Evolutionary conservation across 2,888 invertebrate genomes (phyloP), one percentile per base, ranked within the genome.

Genomic region (Dioctria rufipes): DNA sequence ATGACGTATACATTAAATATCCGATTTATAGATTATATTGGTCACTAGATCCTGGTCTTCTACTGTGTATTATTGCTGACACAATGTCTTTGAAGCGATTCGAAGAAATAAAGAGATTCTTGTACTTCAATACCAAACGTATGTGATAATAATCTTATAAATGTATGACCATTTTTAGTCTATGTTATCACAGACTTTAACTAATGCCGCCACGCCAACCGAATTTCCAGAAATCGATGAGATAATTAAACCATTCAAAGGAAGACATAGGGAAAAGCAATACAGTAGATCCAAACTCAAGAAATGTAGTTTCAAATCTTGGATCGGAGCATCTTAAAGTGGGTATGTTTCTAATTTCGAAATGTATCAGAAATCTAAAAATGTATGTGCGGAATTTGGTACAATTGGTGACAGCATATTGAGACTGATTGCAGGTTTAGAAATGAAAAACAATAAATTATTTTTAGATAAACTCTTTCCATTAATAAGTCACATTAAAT

Each of bases 401-500:
- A 46, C 69, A 69, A 69, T 69, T 69, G 69, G 69, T 69, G 69
- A 69, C 49, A 69, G 46, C 49, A 46, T 69, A 49, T 69, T 69
- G 51, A 69, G 69, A 69, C 69, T 69, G 51, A 69, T 43, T 69
- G 69, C 69, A 69, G 49, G 69, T 69, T 69, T 69, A 69, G 69
- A 69, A 69, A 69, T 69, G 42, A 69, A 69, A 69, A 69, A 69
- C 46, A 43, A 69, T 69, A 69, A 69, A 69, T 69, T 69, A 69
- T 66, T 66, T 66, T 66, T 66, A 5, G 40, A 66, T 66, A 66
- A 65, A 3, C 65, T 66, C 43, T 66, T 42, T 66, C 1, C 43
- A 66, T 66, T 11, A 40, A 66, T 66, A 6, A 4, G 66, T 66
- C 9, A 3, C 25, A 40, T 66, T 40, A 66, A 66, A 66, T 6